Base-by-base conservation (phyloP, 2,113 vertebrate species). In the Colossoma macropomum region DNA sequence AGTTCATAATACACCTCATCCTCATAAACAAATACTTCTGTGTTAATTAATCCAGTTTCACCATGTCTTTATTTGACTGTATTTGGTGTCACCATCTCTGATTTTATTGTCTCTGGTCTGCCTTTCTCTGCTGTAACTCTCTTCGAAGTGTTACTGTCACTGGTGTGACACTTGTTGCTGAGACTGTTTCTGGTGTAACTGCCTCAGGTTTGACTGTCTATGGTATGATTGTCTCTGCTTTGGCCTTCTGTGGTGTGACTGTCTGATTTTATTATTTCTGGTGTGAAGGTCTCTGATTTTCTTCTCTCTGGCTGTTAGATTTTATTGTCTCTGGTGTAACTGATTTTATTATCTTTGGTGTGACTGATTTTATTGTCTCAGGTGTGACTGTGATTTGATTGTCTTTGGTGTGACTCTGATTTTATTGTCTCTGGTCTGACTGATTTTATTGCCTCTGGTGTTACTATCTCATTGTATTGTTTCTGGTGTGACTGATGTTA, bases 1-100 rank as follows among this genome's bases (percentile, higher is more conserved):
- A 86, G 95, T 94, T 0, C 95, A 95, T 90, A 91, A 93, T 86
- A 94, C 23, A 45, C 45, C 41, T n/a, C 41, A 50, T 27, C n/a
- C 25, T 48, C 25, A 11, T n/a, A 13, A 25, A 15, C 71, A 52
- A 5, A 27, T 12, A 10, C n/a, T 41, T 74, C 9, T 48, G 41
- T 4, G 19, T 23, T 48, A 15, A 45, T 12, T 7, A 38, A 38
- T 7, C 34, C 34, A 95, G 87, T 93, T 94, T 0, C n/a, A n/a
- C n/a, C n/a, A n/a, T n/a, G n/a, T n/a, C n/a, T 38, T 38, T 38
- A 7, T 38, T 38, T 38, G 34, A 7, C 34, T 38, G 34, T 38
- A 38, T 38, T 7, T 38, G 34, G 7, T 38, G 91, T 92, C 0
- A 87, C 95, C 41, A 93, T 95, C 15, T 95, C 93, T 1, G 91